Base-by-base conservation (phyloP, 2,888 invertebrate genomes). In the Phortica magna region DNA sequence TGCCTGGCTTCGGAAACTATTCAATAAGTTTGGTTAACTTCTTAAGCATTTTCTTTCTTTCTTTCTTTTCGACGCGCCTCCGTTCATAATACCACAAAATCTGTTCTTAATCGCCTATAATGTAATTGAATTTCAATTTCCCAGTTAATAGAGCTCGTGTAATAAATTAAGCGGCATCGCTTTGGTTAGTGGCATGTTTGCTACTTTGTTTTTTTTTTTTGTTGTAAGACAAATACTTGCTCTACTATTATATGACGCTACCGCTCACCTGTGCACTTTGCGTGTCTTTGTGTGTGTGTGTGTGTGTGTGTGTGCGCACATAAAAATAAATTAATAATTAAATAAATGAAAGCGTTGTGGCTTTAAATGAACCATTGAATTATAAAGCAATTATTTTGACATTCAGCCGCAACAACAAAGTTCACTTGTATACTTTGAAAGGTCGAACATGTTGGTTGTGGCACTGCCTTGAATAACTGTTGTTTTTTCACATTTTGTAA, bases 101-200 rank as follows among this genome's bases (percentile, higher is more conserved):
- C 22, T 55, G 73, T 80, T 75, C 70, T 85, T 89, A 90, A 90
- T 89, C 89, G 86, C 81, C 84, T 84, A 82, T 87, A 84, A 88
- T 83, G 84, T 85, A 87, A 90, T 89, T 89, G 84, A 87, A 84
- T 88, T 87, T 85, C 83, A 88, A 19, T 68, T 68, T 48, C 85
- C 88, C 87, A 73, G 70, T 43, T 53, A 75, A 57, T 73, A 65
- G 57, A 10, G 57, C 14, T 78, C 78, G 78, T 78, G 80, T 82
- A 82, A 83, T 83, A 88, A 87, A 88, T 88, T 86, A 85, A 87
- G 83, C 80, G 83, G 81, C 81, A 78, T 77, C 78, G 83, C 81
- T 83, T 81, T n/a, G 80, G 83, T 77, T 80, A 78, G 59, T 59
- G 57, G 5, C 57, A 10, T 59, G 7, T 7, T 59, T 59, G 14